These are phyloP conservation scores for Lepilemur septentrionalis DNA, from an alignment of 2,797 vertebrate species.

Conservation along the genomic window DNA sequence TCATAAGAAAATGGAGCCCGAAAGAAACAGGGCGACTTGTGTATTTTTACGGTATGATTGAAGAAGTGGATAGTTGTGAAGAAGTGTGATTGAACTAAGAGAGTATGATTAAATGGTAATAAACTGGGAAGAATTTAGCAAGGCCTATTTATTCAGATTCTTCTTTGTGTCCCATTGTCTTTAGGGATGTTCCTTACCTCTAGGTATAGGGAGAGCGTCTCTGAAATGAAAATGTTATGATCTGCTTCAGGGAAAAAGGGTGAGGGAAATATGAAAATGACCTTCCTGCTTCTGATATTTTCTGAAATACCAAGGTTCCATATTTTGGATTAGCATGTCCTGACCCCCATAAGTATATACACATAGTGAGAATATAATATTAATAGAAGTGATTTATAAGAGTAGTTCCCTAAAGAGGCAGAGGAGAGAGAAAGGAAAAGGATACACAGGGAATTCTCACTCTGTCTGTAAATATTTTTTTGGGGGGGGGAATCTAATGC, in stretches of 20 bases:
- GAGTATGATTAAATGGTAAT: neutral
- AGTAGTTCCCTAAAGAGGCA: neutral
- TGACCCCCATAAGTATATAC: neutral
- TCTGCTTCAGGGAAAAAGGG: no score
- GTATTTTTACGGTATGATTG: neutral
- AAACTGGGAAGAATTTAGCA: neutral
- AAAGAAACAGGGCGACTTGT: neutral
- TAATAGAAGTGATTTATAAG: neutral
- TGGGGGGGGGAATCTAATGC: neutral
- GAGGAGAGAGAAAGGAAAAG: neutral
- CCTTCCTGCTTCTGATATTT: neutral
- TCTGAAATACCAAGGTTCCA: neutral
- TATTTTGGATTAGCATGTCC: neutral
- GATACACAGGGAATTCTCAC: neutral
- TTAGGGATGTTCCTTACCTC: neutral
- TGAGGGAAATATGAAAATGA: neutral
- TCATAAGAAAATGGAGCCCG: neutral
- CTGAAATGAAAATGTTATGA: neutral
- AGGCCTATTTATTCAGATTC: neutral
- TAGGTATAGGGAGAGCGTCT: neutral
- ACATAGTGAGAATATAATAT: neutral
- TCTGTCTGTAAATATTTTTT: neutral
- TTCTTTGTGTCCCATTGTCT: neutral
- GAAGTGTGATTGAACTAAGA: neutral
- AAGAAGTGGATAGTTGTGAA: no score